phyloP scores from a whole-genome alignment of 2,797 vertebrate genomes.

The Euthynnus affinis region DNA sequence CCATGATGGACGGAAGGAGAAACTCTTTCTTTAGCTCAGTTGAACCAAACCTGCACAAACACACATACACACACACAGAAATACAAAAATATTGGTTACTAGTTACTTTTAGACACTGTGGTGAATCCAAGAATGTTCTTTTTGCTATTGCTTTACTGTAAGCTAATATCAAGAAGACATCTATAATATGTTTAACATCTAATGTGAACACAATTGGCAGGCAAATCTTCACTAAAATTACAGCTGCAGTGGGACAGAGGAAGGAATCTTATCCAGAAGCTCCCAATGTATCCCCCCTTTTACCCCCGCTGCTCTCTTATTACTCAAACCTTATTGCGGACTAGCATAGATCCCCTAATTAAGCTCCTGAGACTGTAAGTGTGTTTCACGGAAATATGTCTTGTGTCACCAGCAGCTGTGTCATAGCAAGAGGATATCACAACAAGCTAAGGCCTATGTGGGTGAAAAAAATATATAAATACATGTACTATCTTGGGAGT shows the following conservation, averaged over 20 bases:
- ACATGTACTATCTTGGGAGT: background rate
- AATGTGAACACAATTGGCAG: background rate
- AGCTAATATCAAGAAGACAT: background rate
- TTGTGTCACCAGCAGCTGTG: conserved; percentile 59
- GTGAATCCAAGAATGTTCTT: background rate
- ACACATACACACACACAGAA: conserved; percentile 8
- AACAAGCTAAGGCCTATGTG: conserved; percentile 27
- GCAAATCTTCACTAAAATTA: background rate
- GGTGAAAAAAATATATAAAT: conserved; percentile 36
- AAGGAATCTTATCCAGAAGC: conserved; percentile 21
- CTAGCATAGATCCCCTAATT: conserved; percentile 59
- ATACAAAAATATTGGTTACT: background rate
- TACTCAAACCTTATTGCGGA: conserved; percentile 48
- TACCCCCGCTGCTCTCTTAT: conserved; percentile 18
- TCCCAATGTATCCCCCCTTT: conserved; percentile 18
- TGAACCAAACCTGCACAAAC: conserved; percentile 86
- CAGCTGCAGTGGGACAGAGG: conserved; percentile 42
- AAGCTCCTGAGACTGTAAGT: conserved; percentile 58
- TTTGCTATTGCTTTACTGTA: background rate
- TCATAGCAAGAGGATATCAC: conserved; percentile 27
- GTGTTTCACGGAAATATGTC: conserved; percentile 37
- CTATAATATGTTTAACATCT: background rate
- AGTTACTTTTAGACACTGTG: background rate
- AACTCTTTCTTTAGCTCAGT: conserved; percentile 89
- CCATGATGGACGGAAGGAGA: conserved; percentile 86